Conservation (phyloP, 1,140 invertebrate genomes). For the Onthophagus taurus region DNA sequence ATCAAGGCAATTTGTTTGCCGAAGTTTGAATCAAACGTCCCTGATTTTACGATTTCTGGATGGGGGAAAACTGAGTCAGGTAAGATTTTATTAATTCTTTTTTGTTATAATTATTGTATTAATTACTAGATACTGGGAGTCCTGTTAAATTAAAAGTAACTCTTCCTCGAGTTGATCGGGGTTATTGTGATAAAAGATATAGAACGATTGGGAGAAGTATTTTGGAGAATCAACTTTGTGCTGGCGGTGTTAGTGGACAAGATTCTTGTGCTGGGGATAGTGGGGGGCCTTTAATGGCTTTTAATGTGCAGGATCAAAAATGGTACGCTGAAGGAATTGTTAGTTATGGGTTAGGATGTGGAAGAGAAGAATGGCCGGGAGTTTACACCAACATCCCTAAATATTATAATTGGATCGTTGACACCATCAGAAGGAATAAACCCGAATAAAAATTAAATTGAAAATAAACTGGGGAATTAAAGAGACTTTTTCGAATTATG, state of each 20-base stretch:
- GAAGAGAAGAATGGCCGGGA: slow-evolving; percentile 43
- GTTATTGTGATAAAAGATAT: slow-evolving; percentile 31
- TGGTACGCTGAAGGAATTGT: slow-evolving; percentile 44
- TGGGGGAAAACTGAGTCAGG: background rate
- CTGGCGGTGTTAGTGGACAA: slow-evolving; percentile 37
- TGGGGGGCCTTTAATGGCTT: slow-evolving; percentile 49
- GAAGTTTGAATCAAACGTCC: background rate
- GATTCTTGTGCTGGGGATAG: slow-evolving; percentile 51
- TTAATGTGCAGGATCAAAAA: slow-evolving; percentile 1
- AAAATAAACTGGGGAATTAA: no score
- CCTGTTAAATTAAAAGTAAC: slow-evolving; percentile 23
- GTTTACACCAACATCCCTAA: slow-evolving; percentile 50
- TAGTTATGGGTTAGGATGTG: slow-evolving; percentile 52
- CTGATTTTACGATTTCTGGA: background rate
- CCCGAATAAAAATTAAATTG: no score
- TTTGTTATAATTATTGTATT: background rate
- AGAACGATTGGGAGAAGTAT: slow-evolving; percentile 16
- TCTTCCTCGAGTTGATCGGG: slow-evolving; percentile 23
- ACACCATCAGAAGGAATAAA: background rate
- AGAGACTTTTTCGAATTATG: no score
- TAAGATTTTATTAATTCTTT: background rate
- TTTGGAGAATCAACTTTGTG: slow-evolving; percentile 39
- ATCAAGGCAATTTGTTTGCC: background rate
- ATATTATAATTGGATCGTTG: slow-evolving; percentile 45
- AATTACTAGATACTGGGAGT: slow-evolving; percentile 8